Conservation (phyloP, 92 coral and sea anemone species). For the Epizoanthus illoricatus region DNA sequence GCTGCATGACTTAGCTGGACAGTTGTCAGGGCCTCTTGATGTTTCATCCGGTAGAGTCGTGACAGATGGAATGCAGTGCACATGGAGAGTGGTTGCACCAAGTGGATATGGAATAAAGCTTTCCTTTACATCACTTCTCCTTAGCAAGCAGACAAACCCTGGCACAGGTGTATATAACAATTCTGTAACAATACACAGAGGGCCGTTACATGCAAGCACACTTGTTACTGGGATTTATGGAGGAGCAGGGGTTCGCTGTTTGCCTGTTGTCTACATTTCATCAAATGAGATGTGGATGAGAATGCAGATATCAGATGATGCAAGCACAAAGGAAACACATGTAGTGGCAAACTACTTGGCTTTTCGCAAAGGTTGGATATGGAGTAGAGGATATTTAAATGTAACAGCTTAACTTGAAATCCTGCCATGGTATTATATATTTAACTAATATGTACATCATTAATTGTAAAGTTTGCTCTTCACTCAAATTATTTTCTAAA, state of each 20-base stretch:
- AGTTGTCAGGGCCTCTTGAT: constrained; percentile 15
- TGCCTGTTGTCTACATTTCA: background rate
- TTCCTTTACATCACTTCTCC: background rate
- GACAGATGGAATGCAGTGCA: background rate
- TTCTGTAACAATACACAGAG: constrained; percentile 12
- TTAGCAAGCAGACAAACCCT: background rate
- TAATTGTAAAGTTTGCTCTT: too few relatives aligned
- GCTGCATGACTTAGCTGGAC: constrained; percentile 1
- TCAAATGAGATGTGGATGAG: constrained; percentile 25
- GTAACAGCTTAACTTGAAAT: too few relatives aligned
- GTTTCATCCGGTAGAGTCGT: background rate
- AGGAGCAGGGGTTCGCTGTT: background rate
- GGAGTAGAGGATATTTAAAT: too few relatives aligned
- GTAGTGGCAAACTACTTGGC: constrained; percentile 4
- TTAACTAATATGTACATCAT: too few relatives aligned
- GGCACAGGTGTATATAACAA: background rate
- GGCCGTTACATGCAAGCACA: constrained; percentile 12
- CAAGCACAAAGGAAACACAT: constrained; percentile 16
- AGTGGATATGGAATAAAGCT: constrained; percentile 8
- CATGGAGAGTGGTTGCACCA: constrained; percentile 10
- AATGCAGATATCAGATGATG: background rate
- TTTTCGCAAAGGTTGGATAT: constrained; percentile 3
- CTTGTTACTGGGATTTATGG: background rate
- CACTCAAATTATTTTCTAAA: too few relatives aligned
- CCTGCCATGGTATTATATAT: too few relatives aligned